Base-by-base conservation (phyloP, 2,113 vertebrate species). In the Micronycteris hirsuta region DNA sequence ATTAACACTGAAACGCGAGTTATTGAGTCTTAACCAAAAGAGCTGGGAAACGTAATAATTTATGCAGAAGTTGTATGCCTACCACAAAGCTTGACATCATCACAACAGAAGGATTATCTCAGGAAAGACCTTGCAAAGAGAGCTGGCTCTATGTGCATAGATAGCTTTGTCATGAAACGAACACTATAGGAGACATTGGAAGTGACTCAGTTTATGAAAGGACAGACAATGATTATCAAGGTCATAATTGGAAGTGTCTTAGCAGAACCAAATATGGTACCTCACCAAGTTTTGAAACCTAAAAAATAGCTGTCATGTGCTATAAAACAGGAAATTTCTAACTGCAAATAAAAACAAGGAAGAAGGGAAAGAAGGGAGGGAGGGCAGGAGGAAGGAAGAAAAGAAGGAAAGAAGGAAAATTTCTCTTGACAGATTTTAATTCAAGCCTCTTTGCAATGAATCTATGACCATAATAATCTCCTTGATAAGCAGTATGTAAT, bases 101-200 rank as follows among this genome's bases (percentile, higher is more conserved):
- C 22, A 6, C 14, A 56, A 33, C 28, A 61, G 36, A 78, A 88
- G 22, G 22, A 41, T 49, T 91, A 94, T 84, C 78, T 86, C 83
- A 70, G 56, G n/a, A 67, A 88, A 86, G 45, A 9, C 86, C 26
- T 88, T 91, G 31, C 38, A 56, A 63, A 89, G 43, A 76, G 33
- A 76, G 14, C 49, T 87, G 56, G 43, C 31, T 80, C 49, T 89
- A 31, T 56, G 52, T 36, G 28, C 15, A 6, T 68, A 76, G 65
- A 3, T 71, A 26, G 54, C 81, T 89, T 90, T 94, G 71, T 78
- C 74, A 94, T 63, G 49, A 89, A 88, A 52, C 38, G 58, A 74
- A 38, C 33, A 4, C 28, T 84, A 15, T 5, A 67, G 49, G 41
- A 77, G 11, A 28, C 28, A 68, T 11, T 74, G 45, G 15, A 93